Percentiles rank a stretch among this genome's conserved stretches.
phyloP scores from a whole-genome alignment of 2,113 vertebrate species.

The Amphilophus citrinellus region DNA sequence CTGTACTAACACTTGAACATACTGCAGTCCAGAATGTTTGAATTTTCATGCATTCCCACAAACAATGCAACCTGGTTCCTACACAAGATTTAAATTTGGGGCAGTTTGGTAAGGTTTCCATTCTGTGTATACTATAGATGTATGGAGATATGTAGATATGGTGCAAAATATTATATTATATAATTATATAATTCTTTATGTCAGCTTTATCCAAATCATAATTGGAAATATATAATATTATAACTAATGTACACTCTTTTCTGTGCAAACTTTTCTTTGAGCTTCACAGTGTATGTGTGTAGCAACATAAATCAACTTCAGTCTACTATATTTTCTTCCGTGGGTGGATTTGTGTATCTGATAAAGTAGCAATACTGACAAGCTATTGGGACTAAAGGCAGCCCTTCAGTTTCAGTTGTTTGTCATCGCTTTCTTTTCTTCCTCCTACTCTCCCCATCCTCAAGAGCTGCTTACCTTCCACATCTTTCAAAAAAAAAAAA shows the following conservation, averaged over 20 bases:
- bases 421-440: constrained; percentile 66
- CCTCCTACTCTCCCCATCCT: constrained; percentile 67
- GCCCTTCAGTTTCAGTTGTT: constrained; percentile 69
- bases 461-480: constrained; percentile 81
- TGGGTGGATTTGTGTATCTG: constrained; percentile 66
- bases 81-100: not conserved
- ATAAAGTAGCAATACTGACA: constrained; percentile 61
- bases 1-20: not conserved
- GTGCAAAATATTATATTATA: too few relatives aligned
- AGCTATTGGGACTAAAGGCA: constrained; percentile 63
- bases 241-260: not conserved
- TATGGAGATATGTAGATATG: not conserved
- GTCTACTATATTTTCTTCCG: constrained; percentile 34
- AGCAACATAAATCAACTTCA: constrained; percentile 41
- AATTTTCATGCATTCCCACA: not conserved
- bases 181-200: not conserved
- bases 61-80: not conserved
- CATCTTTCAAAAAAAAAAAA: constrained; percentile 67
- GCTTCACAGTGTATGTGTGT: constrained; percentile 2
- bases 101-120: not conserved
- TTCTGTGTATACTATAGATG: not conserved
- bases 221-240: not conserved
- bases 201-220: not conserved
- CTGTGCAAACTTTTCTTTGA: constrained; percentile 28
- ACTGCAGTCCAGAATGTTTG: not conserved